A percentile compares a stretch with the other conserved stretches of the same genome.
These are phyloP conservation scores for Tanypteryx hageni DNA, from an alignment of 2,888 invertebrate species.

Conservation along the genomic window DNA sequence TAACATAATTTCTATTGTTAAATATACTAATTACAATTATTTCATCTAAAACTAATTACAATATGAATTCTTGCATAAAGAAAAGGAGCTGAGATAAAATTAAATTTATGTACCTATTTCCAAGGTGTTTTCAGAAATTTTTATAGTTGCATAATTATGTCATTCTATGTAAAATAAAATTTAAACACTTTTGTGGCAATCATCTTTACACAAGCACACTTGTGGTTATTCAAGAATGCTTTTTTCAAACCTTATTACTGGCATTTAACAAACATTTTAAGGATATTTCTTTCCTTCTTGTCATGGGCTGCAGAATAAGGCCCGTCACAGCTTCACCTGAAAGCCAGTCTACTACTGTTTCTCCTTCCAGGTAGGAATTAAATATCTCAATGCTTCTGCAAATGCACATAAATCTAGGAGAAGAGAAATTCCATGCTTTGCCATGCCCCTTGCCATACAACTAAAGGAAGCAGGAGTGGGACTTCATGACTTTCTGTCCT, in stretches of 20 bases:
- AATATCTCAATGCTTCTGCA: slow-evolving; percentile 43
- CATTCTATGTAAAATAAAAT: too few species aligned
- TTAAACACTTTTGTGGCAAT: neutral
- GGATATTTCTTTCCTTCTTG: slow-evolving; percentile 64
- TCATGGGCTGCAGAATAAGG: slow-evolving; percentile 70
- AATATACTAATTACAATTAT: too few species aligned
- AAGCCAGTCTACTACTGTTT: slow-evolving; percentile 71
- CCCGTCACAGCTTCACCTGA: slow-evolving; percentile 70
- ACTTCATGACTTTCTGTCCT: slow-evolving; percentile 39
- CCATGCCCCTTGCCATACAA: slow-evolving; percentile 30
- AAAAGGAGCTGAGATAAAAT: too few species aligned
- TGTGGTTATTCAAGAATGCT: neutral
- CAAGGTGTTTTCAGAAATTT: too few species aligned
- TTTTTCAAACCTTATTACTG: neutral
- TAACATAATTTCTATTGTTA: too few species aligned
- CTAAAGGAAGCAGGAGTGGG: slow-evolving; percentile 18
- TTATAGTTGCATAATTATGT: too few species aligned
- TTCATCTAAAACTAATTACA: too few species aligned
- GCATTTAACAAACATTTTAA: slow-evolving; percentile 11
- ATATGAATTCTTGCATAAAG: too few species aligned
- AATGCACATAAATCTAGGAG: slow-evolving; percentile 44
- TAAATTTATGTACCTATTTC: too few species aligned
- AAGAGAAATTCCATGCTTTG: slow-evolving; percentile 46
- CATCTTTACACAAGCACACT: neutral
- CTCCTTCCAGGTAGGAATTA: slow-evolving; percentile 71